A percentile compares a stretch with the other conserved stretches of the same genome.
Evolutionary conservation across 2,888 invertebrate genomes (phyloP).

Genomic region (Baccha elongata): DNA sequence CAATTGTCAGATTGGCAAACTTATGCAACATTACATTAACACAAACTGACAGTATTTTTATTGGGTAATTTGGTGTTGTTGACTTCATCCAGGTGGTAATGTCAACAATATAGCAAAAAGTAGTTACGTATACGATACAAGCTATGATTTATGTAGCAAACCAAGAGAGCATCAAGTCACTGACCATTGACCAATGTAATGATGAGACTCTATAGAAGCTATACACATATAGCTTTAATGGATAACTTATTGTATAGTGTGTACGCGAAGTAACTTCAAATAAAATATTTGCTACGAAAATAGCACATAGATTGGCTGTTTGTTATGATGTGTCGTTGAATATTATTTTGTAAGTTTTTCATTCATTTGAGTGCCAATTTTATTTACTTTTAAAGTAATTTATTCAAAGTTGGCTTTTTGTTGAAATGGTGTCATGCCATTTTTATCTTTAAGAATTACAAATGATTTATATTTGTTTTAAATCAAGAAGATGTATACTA

Average conservation of each 20-base stretch:
- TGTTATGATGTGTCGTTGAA: not conserved
- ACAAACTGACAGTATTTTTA: slow-evolving; percentile 22
- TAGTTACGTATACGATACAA: not conserved
- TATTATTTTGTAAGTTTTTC: slow-evolving; percentile 44
- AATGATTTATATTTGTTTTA: not conserved
- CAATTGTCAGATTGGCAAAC: slow-evolving; percentile 35
- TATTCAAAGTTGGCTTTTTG: slow-evolving; percentile 10
- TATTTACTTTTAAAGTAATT: slow-evolving; percentile 34
- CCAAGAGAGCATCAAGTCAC: not conserved
- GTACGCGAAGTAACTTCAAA: not conserved
- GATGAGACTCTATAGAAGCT: not conserved
- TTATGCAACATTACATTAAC: slow-evolving; percentile 26
- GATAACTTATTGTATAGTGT: not conserved
- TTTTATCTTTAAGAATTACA: not conserved
- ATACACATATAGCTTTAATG: not conserved
- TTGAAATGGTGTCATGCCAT: slow-evolving; percentile 6
- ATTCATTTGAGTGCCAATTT: slow-evolving; percentile 57
- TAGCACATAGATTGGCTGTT: not conserved
- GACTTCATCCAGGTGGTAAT: slow-evolving; percentile 13
- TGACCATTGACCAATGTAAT: slow-evolving; percentile 9
- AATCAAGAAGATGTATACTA: not conserved
- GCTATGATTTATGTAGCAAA: slow-evolving; percentile 17
- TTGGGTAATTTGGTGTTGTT: slow-evolving; percentile 30
- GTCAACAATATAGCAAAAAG: slow-evolving; percentile 23
- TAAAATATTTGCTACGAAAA: not conserved